phyloP scores from a whole-genome alignment of 2,888 invertebrate species.

The Drosophila pegasa region DNA sequence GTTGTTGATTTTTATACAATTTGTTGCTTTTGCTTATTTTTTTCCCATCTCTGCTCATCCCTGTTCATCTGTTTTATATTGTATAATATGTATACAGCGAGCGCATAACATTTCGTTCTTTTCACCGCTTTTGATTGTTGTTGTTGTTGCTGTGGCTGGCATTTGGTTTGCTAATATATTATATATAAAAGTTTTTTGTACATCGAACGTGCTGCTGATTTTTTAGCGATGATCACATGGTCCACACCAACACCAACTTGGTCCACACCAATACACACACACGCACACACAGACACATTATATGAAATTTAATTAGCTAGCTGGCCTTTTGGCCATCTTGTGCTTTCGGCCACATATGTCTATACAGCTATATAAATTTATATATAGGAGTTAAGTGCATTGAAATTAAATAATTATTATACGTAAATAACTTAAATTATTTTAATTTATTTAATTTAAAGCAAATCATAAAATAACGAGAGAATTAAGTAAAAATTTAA shows the following conservation, averaged over 20 bases:
- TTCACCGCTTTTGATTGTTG: constrained; percentile 50
- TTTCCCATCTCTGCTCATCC: constrained; percentile 1
- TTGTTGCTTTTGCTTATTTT: constrained; percentile 10
- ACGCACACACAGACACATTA: constrained; percentile 13
- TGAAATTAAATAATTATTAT: constrained; percentile 41
- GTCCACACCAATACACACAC: constrained; percentile 27
- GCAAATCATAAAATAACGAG: constrained; percentile 4
- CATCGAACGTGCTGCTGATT: constrained; percentile 72
- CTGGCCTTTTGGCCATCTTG: constrained; percentile 67
- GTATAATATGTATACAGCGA: constrained; percentile 65
- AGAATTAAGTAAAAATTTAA: constrained; percentile 30
- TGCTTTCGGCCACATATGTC: constrained; percentile 16
- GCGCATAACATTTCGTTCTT: constrained; percentile 76
- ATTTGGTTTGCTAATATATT: constrained; percentile 55
- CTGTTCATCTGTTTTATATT: constrained; percentile 43
- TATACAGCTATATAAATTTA: constrained; percentile 1
- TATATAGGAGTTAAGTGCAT: constrained; percentile 37
- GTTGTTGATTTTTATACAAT: constrained; percentile 19
- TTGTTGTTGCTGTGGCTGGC: constrained; percentile 37
- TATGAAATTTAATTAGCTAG: constrained; percentile 70
- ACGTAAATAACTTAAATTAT: no score
- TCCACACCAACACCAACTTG: constrained; percentile 23
- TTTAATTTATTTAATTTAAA: constrained; percentile 32
- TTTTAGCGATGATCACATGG: constrained; percentile 78
- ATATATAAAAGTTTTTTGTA: constrained; percentile 65